phyloP scores from a whole-genome alignment of 2,888 invertebrate species.

The Piscicola geometra region DNA sequence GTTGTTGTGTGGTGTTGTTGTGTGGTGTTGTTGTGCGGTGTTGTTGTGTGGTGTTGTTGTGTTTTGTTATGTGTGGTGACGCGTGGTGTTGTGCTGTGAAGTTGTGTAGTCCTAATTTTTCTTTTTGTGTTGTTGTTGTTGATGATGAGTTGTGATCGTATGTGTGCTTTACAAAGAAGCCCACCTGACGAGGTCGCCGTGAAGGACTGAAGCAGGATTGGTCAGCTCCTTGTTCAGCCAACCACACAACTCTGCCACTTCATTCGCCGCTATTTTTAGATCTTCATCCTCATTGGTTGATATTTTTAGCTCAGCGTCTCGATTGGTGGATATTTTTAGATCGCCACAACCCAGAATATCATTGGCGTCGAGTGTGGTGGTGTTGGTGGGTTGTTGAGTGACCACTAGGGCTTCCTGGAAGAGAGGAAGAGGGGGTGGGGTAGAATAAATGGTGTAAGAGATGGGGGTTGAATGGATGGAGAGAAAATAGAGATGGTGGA shows the following conservation, averaged over 20 bases:
- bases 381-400: not conserved
- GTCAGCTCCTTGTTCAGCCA: conserved; percentile 7
- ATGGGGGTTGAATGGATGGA: no score
- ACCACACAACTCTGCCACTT: not conserved
- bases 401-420: not conserved
- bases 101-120: not conserved
- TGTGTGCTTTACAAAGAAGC: not conserved
- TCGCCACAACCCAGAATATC: not conserved
- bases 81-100: not conserved
- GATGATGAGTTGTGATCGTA: no score
- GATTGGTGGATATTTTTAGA: not conserved
- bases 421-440: no score
- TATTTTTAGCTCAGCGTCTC: not conserved
- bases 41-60: not conserved
- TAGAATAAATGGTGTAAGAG: no score
- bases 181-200: not conserved
- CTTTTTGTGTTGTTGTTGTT: no score
- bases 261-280: not conserved
- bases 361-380: not conserved
- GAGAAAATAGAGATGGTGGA: no score
- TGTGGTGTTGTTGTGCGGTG: not conserved
- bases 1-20: not conserved
- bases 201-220: not conserved
- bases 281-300: not conserved
- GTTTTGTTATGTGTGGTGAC: not conserved